Evolutionary conservation across 2,797 vertebrate genomes (phyloP).

Genomic region (Zenarchopterus dispar): DNA sequence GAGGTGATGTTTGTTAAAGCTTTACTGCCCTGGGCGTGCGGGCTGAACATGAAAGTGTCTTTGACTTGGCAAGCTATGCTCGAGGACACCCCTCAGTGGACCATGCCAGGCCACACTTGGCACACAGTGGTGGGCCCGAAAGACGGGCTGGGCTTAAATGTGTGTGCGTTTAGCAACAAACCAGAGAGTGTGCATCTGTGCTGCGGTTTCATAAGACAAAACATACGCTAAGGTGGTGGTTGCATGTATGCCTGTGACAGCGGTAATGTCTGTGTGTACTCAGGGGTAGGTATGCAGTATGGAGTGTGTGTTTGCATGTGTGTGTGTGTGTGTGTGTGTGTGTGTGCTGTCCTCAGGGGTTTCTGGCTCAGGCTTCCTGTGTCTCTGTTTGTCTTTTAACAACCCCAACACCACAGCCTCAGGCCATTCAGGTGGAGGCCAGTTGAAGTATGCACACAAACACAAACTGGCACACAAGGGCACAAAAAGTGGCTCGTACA

Average conservation of each 20-base stretch:
- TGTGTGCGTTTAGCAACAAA: slow-evolving; percentile 20
- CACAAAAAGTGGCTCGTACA: slow-evolving; percentile 26
- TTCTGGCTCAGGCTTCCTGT: slow-evolving; percentile 87
- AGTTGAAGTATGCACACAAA: slow-evolving; percentile 65
- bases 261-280: slow-evolving; percentile 28
- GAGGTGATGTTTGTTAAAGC: slow-evolving; percentile 71
- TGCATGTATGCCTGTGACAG: slow-evolving; percentile 56
- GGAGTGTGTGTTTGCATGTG: slow-evolving; percentile 21
- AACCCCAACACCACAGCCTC: slow-evolving; percentile 65
- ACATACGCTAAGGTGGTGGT: slow-evolving; percentile 46
- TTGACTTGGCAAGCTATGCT: slow-evolving; percentile 87
- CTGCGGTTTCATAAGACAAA: slow-evolving; percentile 58
- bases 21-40: slow-evolving; percentile 76
- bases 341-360: slow-evolving; percentile 79
- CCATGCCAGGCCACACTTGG: slow-evolving; percentile 88
- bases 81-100: slow-evolving; percentile 90
- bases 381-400: slow-evolving; percentile 80
- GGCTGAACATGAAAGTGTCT: slow-evolving; percentile 83
- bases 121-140: slow-evolving; percentile 81
- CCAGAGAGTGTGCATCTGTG: slow-evolving; percentile 34
- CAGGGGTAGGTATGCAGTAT: too few relatives aligned
- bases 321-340: slow-evolving; percentile 44
- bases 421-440: slow-evolving; percentile 80
- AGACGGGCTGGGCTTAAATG: slow-evolving; percentile 80
- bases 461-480: slow-evolving; percentile 20